Evolutionary conservation across 2,797 vertebrate species (phyloP).

Genomic region (Fringilla coelebs): DNA sequence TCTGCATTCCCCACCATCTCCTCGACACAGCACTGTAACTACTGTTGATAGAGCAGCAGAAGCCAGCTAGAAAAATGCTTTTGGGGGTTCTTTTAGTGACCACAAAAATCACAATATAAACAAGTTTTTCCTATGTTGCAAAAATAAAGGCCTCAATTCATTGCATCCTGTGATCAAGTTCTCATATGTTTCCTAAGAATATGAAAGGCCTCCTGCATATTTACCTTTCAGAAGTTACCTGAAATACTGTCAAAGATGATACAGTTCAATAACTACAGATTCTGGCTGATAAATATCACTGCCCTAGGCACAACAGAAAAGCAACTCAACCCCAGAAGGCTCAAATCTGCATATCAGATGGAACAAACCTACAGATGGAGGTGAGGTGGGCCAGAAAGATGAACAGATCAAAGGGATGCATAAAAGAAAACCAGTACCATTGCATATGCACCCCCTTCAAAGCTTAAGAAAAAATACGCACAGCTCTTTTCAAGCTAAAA

Average conservation of each 20-base stretch:
- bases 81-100: accelerated
- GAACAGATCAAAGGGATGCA: background rate
- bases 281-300: background rate
- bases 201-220: background rate
- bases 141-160: background rate
- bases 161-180: background rate
- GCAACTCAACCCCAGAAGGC: background rate
- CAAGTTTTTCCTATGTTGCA: background rate
- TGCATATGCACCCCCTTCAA: background rate
- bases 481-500: background rate
- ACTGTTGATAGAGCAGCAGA: background rate
- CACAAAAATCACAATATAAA: background rate
- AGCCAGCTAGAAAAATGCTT: background rate
- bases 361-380: background rate
- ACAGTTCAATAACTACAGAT: background rate
- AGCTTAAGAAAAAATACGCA: background rate
- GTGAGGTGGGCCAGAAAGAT: background rate
- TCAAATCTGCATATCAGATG: constrained; percentile 14
- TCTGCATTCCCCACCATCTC: background rate
- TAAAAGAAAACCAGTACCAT: background rate
- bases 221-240: background rate
- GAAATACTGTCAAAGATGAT: background rate
- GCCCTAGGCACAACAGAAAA: background rate
- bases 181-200: background rate
- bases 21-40: background rate